These are phyloP conservation scores for Oostethus manadensis DNA, from an alignment of 2,113 vertebrate genomes.

Conservation along the genomic window DNA sequence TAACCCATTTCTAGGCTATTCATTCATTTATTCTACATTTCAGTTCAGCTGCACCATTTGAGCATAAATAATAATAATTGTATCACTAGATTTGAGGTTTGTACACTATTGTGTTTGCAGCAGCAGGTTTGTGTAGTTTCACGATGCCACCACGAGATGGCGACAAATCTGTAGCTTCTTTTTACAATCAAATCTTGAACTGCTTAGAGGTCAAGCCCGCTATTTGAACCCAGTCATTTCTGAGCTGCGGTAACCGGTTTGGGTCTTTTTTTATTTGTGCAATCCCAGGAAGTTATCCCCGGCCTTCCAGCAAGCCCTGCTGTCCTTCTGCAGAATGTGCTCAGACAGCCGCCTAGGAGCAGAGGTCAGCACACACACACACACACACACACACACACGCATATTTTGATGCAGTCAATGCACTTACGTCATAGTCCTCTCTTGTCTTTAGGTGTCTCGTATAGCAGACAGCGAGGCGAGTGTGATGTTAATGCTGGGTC, in stretches of 20 bases:
- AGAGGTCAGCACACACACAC: conserved; percentile 77
- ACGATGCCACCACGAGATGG: conserved; percentile 41
- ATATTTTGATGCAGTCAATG: background rate
- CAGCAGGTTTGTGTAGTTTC: conserved; percentile 5
- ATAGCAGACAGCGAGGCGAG: conserved; percentile 95
- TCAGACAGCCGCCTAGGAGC: conserved; percentile 94
- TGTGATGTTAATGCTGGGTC: conserved; percentile 95
- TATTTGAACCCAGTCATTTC: background rate
- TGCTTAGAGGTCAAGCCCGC: too few species aligned
- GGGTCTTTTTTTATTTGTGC: conserved; percentile 35
- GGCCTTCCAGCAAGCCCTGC: conserved; percentile 93
- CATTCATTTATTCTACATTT: too few species aligned
- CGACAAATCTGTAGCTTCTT: conserved; percentile 1
- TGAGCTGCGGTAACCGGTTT: conserved; percentile 23
- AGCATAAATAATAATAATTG: too few species aligned
- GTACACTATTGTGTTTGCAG: too few species aligned
- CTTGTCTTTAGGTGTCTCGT: conserved; percentile 81
- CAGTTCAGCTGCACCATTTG: too few species aligned
- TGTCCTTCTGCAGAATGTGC: conserved; percentile 98
- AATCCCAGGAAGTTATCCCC: conserved; percentile 85
- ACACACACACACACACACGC: conserved; percentile 3
- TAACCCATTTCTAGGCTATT: too few species aligned
- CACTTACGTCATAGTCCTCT: background rate
- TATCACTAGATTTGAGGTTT: too few species aligned
- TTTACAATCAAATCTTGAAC: too few species aligned